A percentile compares a stretch with the other conserved stretches of the same genome.
These are phyloP conservation scores for Chrysolina oricalcia DNA, from an alignment of 2,888 invertebrate genomes.

Conservation along the genomic window DNA sequence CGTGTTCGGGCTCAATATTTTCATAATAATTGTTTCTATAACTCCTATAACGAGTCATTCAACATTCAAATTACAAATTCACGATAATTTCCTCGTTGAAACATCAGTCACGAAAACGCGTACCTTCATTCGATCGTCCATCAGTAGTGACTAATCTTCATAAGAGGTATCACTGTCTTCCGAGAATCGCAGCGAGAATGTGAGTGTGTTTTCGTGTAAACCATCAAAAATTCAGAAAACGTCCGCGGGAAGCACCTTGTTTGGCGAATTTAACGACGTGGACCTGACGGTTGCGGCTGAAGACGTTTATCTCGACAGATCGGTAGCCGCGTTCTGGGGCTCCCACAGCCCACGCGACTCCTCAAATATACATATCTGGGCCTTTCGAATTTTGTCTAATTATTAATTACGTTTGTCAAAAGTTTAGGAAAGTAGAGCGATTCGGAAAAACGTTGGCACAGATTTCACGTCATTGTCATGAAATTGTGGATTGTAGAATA, in stretches of 20 bases:
- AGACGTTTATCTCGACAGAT: slow-evolving; percentile 55
- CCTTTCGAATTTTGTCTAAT: slow-evolving; percentile 61
- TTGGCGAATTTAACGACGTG: slow-evolving; percentile 56
- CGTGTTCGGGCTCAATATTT: no score
- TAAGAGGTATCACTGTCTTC: slow-evolving; percentile 1
- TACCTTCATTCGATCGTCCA: neutral
- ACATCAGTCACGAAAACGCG: neutral
- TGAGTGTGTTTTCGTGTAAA: slow-evolving; percentile 37
- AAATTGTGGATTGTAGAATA: no score
- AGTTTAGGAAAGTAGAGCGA: slow-evolving; percentile 16
- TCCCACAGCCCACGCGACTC: slow-evolving; percentile 57
- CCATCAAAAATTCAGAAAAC: slow-evolving; percentile 51
- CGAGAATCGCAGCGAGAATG: neutral
- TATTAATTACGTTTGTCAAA: slow-evolving; percentile 58
- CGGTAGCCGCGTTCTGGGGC: slow-evolving; percentile 59
- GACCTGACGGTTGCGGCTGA: slow-evolving; percentile 56
- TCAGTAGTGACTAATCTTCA: slow-evolving; percentile 5
- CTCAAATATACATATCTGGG: slow-evolving; percentile 59
- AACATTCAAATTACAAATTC: no score
- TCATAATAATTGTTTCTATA: no score
- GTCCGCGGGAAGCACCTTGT: slow-evolving; percentile 50
- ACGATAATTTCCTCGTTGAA: no score
- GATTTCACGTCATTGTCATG: neutral
- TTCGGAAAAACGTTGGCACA: slow-evolving; percentile 31
- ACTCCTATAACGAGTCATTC: no score